Percentiles rank a stretch among this genome's conserved stretches.
phyloP scores from a whole-genome alignment of 2,797 vertebrate genomes.

The Sebastes cheni region DNA sequence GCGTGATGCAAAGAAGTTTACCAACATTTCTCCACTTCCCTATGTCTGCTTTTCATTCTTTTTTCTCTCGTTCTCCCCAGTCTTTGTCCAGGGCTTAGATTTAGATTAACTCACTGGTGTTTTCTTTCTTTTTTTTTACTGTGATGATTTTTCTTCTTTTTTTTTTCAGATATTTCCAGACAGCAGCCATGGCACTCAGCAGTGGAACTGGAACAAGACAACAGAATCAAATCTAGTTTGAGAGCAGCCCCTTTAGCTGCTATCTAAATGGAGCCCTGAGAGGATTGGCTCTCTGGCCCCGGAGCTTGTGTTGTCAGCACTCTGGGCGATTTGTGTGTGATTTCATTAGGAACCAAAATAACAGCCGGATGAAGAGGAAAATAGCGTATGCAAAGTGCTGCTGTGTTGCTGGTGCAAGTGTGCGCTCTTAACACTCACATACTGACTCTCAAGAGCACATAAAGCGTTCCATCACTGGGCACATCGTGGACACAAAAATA shows the following conservation, averaged over 20 bases:
- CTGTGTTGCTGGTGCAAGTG: slow-evolving; percentile 23
- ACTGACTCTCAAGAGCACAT: slow-evolving; percentile 38
- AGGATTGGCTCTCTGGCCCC: slow-evolving; percentile 82
- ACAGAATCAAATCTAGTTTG: slow-evolving; percentile 76
- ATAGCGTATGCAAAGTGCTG: slow-evolving; percentile 77
- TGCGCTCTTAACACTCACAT: slow-evolving; percentile 46
- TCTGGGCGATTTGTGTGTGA: slow-evolving; percentile 82
- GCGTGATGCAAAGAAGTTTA: slow-evolving; percentile 81
- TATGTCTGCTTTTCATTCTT: slow-evolving; percentile 13
- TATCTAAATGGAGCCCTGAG: slow-evolving; percentile 81
- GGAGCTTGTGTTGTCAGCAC: slow-evolving; percentile 82
- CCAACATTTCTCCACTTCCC: slow-evolving; percentile 22
- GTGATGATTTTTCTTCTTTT: slow-evolving; percentile 1
- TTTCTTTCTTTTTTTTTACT: slow-evolving; percentile 18
- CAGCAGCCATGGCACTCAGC: slow-evolving; percentile 55
- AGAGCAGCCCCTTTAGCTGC: slow-evolving; percentile 54
- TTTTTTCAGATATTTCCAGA: slow-evolving; percentile 45
- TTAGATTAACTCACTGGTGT: slow-evolving; percentile 76
- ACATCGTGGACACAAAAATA: slow-evolving; percentile 23
- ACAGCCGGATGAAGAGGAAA: slow-evolving; percentile 77
- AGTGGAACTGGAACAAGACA: slow-evolving; percentile 54
- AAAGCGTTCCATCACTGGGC: slow-evolving; percentile 33
- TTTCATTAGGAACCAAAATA: slow-evolving; percentile 84
- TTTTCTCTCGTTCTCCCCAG: slow-evolving; percentile 15
- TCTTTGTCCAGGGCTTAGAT: slow-evolving; percentile 74